These are phyloP conservation scores for Intellagama lesueurii DNA, from an alignment of 2,797 vertebrate species.

Conservation along the genomic window DNA sequence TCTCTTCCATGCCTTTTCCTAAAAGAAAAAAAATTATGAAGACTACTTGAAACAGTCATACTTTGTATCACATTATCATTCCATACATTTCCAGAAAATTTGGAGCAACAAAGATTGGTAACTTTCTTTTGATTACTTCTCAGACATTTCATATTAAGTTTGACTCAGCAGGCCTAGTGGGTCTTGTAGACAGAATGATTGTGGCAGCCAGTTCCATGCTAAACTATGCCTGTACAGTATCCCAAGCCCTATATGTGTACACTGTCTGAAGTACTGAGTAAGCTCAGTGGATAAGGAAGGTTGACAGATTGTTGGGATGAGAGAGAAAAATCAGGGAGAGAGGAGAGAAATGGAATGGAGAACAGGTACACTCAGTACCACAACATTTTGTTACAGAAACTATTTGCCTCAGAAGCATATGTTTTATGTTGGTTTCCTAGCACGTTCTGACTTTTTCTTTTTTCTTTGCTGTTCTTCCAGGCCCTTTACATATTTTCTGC, in stretches of 20 bases:
- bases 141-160: neutral
- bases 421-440: neutral
- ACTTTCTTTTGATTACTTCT: neutral
- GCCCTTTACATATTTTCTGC: no score
- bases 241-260: neutral
- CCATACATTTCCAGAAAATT: neutral
- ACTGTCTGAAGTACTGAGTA: neutral
- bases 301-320: neutral
- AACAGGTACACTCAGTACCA: neutral
- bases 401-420: neutral
- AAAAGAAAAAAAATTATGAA: conserved; percentile 5
- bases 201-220: neutral
- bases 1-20: neutral
- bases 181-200: neutral
- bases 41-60: neutral
- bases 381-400: neutral
- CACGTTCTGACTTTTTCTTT: neutral
- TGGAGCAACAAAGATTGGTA: neutral
- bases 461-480: no score
- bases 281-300: no score
- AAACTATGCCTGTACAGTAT: neutral
- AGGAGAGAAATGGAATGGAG: neutral
- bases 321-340: neutral
- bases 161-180: neutral
- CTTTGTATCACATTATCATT: neutral